phyloP scores from a whole-genome alignment of 2,888 invertebrate genomes.

The Drosophila conformis region DNA sequence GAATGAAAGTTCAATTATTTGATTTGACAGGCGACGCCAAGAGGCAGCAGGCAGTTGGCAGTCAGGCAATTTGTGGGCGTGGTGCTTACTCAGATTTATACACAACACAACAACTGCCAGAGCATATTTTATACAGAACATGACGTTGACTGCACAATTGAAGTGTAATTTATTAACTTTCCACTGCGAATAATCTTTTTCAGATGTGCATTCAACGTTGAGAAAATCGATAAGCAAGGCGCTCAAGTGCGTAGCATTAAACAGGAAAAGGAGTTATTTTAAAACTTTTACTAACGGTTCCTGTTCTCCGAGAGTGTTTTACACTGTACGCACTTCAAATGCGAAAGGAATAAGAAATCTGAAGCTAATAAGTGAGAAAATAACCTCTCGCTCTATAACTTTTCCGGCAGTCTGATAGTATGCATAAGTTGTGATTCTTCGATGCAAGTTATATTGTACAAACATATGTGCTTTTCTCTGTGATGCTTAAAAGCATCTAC shows the following conservation, averaged over 20 bases:
- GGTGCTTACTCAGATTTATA: conserved; percentile 45
- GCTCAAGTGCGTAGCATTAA: conserved; percentile 12
- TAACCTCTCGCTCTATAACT: neutral
- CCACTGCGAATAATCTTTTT: conserved; percentile 11
- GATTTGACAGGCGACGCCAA: conserved; percentile 70
- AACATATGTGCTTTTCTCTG: neutral
- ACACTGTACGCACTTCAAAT: conserved; percentile 1
- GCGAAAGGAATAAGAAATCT: neutral
- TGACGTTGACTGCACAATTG: conserved; percentile 66
- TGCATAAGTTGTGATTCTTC: neutral
- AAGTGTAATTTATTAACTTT: conserved; percentile 68
- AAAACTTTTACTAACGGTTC: neutral
- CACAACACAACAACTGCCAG: conserved; percentile 37
- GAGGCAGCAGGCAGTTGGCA: conserved; percentile 7
- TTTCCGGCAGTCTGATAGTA: neutral
- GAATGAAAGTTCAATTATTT: conserved; percentile 77
- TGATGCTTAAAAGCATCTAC: neutral
- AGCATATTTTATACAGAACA: conserved; percentile 59
- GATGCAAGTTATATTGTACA: neutral
- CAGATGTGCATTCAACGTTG: neutral
- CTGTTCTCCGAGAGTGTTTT: conserved; percentile 3
- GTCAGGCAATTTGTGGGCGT: conserved; percentile 14
- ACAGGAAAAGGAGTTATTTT: neutral
- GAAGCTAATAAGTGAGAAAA: neutral
- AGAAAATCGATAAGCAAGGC: conserved; percentile 35